Base-by-base conservation (phyloP, 2,113 vertebrate species). In the Sceloporus tristichus region DNA sequence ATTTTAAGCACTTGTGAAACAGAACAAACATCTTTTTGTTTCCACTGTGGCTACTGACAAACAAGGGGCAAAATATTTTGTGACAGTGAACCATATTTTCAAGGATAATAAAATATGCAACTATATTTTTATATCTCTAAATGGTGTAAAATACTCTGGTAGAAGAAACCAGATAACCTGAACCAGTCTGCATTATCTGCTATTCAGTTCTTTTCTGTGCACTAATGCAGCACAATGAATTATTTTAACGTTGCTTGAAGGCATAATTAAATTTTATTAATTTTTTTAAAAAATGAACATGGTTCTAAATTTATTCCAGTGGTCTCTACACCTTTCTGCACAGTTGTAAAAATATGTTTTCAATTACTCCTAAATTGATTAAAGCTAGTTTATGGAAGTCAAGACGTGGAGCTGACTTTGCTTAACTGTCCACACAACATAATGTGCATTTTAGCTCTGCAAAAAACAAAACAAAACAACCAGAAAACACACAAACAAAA, bases 331-430 rank as follows among this genome's bases (percentile, higher is more conserved):
- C 85, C 92, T 96, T 91, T 93, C 85, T 93, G 79, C 93, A 92
- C 93, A 82, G 91, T 94, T 85, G 87, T 94, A 93, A 93, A 95
- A 96, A 92, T 91, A 88, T 94, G 95, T 92, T 92, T 96, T 95
- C 93, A 91, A 96, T 97, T 97, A 95, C 71, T 84, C 78, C 94
- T 94, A 93, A 95, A 96, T 92, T 89, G 88, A 95, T 95, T 95
- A 91, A 91, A 91, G 85, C 14, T 80, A 90, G 88, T 94, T 95
- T 85, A 89, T 86, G 93, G 88, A 96, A 94, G 77, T 89, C 90
- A 91, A 91, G 89, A 94, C 90, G 78, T 90, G 91, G 71, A 92
- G 84, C 87, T 74, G 34, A 14, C 48, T 74, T 81, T 25, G 56
- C 94, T 92, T 93, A 89, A 84, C 82, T 92, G 89, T 87, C 87